These are phyloP conservation scores for Oceanites oceanicus DNA, from an alignment of 2,113 vertebrate genomes.

Conservation along the genomic window DNA sequence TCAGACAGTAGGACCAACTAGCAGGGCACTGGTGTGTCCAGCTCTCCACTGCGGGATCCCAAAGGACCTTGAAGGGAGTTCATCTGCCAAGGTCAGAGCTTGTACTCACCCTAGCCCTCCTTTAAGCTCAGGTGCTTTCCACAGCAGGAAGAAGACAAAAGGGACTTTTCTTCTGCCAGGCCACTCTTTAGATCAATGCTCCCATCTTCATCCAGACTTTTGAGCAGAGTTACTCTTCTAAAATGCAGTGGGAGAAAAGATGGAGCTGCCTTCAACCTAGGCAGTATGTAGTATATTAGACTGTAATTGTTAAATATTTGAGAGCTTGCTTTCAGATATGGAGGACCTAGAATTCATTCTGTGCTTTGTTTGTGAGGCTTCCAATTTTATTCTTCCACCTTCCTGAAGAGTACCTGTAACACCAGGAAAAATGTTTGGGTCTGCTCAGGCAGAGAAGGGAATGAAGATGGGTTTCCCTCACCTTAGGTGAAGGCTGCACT, in stretches of 20 bases:
- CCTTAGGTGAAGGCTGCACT: background rate
- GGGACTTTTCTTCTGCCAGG: background rate
- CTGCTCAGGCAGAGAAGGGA: background rate
- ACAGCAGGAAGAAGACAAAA: background rate
- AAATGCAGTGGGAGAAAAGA: background rate
- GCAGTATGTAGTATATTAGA: background rate
- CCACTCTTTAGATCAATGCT: background rate
- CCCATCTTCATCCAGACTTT: background rate
- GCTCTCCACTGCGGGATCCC: rapidly evolving
- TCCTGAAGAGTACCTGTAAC: background rate
- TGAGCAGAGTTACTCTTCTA: background rate
- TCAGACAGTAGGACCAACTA: background rate
- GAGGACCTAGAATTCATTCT: background rate
- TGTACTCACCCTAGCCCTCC: no score
- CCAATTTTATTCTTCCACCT: background rate
- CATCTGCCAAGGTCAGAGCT: background rate
- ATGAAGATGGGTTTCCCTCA: background rate
- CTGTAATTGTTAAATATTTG: background rate
- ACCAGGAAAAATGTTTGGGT: background rate
- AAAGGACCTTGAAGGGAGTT: background rate
- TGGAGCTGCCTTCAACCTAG: background rate
- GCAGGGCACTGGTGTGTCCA: no score
- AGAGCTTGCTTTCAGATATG: background rate
- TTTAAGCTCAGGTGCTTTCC: background rate
- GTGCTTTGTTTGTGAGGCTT: background rate